Evolutionary conservation across 2,113 vertebrate species (phyloP), one percentile per base, ranked within the genome.

Genomic region (Lanius ludovicianus): DNA sequence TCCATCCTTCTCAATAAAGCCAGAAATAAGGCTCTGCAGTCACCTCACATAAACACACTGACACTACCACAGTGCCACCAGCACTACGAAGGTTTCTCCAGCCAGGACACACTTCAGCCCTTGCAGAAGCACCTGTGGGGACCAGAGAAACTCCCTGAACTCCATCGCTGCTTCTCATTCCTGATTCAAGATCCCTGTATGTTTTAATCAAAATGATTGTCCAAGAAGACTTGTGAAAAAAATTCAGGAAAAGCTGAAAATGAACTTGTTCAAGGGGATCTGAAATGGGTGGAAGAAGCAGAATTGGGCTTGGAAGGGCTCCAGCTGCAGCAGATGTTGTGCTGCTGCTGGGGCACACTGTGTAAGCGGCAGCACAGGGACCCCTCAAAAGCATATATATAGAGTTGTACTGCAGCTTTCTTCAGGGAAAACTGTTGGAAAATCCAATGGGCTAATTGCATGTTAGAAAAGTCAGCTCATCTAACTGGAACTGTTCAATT

Each of bases 371-470:
- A 91, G 42, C 27, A 41, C 11, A 69, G 52, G 46, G 7, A 65
- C 2, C 1, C 23, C 20, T 79, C 5, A 6, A n/a, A 85, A 90
- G 14, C 3, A 0, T 28, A 15, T 23, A 42, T n/a, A 53, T 1
- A 1, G 27, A 27, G 1, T 27, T 52, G 6, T 64, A 23, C 15
- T 82, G 18, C 41, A 73, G 25, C 30, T 64, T 84, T 49, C 46
- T 55, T 64, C 41, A 39, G 18, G 15, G 53, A 49, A 70, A 79
- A 79, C 22, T 35, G 13, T 10, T 75, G 37, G 62, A 75, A 91
- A 93, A 63, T 79, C 24, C 49, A 50, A 11, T 46, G 24, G 15
- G 11, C 33, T 73, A 15, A 59, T 57, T 20, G 7, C 12, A 22
- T 33, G 14, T 59, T 73, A 39, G 37, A 87, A 84, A 87, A 37